Evolutionary conservation across 2,888 invertebrate genomes (phyloP).

Genomic region (Orthonevra nobilis): DNA sequence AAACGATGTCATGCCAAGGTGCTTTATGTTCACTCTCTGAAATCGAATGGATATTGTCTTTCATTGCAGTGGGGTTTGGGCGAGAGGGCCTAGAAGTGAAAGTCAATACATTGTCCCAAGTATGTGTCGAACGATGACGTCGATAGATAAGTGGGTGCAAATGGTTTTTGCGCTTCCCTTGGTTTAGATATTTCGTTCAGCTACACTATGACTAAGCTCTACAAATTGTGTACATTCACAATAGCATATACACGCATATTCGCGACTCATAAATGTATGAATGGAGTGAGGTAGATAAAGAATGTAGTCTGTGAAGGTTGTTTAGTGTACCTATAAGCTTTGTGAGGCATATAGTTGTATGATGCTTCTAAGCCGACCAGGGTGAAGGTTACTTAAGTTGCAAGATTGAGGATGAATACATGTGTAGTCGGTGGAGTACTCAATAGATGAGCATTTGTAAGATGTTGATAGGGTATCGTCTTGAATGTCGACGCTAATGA

Average conservation of each 20-base stretch:
- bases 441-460: conserved; percentile 52
- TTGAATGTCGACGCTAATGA: conserved; percentile 60
- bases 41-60: conserved; percentile 16
- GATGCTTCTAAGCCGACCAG: conserved; percentile 28
- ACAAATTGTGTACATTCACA: conserved; percentile 13
- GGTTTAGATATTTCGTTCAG: too few species aligned
- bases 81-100: too few species aligned
- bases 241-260: not conserved
- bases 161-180: conserved; percentile 41
- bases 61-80: not conserved
- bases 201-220: too few species aligned
- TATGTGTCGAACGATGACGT: conserved; percentile 27
- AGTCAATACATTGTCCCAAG: conserved; percentile 46
- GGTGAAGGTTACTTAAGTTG: conserved; percentile 62
- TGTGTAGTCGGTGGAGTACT: conserved; percentile 21
- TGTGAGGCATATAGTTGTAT: not conserved
- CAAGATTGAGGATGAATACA: conserved; percentile 20
- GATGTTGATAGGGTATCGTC: conserved; percentile 52
- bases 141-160: conserved; percentile 56
- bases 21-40: conserved; percentile 17
- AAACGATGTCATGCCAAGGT: conserved; percentile 31
- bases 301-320: too few species aligned
- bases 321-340: conserved; percentile 52
- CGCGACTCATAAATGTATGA: conserved; percentile 30
- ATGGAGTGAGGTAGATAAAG: conserved; percentile 36